Evolutionary conservation across 2,113 vertebrate species (phyloP), one percentile per base, ranked within the genome.

Genomic region (Puntigrus tetrazona): DNA sequence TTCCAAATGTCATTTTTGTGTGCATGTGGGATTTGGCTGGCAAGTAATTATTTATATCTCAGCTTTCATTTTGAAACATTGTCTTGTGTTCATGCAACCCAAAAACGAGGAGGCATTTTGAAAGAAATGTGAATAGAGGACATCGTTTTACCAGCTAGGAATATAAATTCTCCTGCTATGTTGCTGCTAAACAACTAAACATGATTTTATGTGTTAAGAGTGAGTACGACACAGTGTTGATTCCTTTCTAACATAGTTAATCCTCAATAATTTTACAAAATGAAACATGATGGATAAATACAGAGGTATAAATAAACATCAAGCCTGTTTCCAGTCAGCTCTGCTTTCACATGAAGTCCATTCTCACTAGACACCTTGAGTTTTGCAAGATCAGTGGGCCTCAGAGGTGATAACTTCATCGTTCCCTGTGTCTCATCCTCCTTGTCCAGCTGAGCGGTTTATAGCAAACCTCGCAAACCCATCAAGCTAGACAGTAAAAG

Each of bases 381-480:
- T 75, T 63, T 38, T 57, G 57, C 80, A 25, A 52, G 47, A 84
- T 77, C 78, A 31, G 69, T 31, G 3, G 72, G 82, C 41, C 52
- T 84, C 38, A 34, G 63, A 78, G 63, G 73, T 86, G 84, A 84
- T 78, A 84, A 84, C 72, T 36, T 78, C 69, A 52, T 85, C 77
- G 10, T 78, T 83, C 70, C 84, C 82, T 88, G 84, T 83, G 85
- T 85, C 78, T 55, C 1, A 86, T 61, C 69, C 27, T 87, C 13
- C 22, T 41, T 89, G 81, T 84, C 47, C 72, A 65, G 78, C 63
- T 47, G 69, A 89, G 36, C 52, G 29, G 86, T 91, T 92, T 85
- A 90, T 69, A 41, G 83, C 10, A 59, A 81, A 88, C 8, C 88
- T 89, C 61, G 78, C 85, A 89, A 88, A 92, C 84, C 82, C 88